Conservation (phyloP, 2,888 invertebrate species). For the Trichacis sp. region DNA sequence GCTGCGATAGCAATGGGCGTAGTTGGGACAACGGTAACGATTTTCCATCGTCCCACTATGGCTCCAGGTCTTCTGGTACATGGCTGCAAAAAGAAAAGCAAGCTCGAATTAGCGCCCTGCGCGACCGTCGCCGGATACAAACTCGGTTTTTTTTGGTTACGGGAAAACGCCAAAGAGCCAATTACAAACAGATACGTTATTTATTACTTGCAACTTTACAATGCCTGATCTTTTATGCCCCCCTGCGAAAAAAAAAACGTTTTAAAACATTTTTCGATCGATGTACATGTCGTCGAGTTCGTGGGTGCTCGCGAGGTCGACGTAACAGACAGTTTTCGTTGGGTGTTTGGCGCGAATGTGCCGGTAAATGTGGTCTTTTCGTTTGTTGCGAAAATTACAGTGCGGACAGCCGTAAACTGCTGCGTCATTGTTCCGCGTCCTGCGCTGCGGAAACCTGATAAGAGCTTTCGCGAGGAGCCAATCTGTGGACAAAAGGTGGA, state of each 20-base stretch:
- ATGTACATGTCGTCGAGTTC: conserved; percentile 20
- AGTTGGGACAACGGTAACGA: not conserved
- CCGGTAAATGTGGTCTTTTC: conserved; percentile 63
- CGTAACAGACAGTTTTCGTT: conserved; percentile 53
- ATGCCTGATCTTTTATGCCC: too few species aligned
- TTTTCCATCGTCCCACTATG: too few species aligned
- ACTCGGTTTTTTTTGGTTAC: too few species aligned
- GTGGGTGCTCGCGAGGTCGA: conserved; percentile 50
- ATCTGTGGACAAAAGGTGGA: conserved; percentile 44
- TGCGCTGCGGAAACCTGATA: conserved; percentile 35
- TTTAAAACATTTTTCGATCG: too few species aligned
- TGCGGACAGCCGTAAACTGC: conserved; percentile 64
- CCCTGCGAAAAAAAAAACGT: too few species aligned
- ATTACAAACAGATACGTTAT: too few species aligned
- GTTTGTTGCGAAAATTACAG: conserved; percentile 63
- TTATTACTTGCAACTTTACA: too few species aligned
- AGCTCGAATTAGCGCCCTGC: too few species aligned
- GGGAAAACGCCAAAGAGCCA: too few species aligned
- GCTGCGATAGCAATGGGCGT: conserved; percentile 70
- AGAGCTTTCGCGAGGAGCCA: conserved; percentile 34
- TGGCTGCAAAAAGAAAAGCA: not conserved
- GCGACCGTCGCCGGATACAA: too few species aligned
- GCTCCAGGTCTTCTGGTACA: conserved; percentile 16
- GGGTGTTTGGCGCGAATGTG: conserved; percentile 64
- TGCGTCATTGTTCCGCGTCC: conserved; percentile 11